phyloP scores from a whole-genome alignment of 2,888 invertebrate genomes.

The Steinernema scapterisci region DNA sequence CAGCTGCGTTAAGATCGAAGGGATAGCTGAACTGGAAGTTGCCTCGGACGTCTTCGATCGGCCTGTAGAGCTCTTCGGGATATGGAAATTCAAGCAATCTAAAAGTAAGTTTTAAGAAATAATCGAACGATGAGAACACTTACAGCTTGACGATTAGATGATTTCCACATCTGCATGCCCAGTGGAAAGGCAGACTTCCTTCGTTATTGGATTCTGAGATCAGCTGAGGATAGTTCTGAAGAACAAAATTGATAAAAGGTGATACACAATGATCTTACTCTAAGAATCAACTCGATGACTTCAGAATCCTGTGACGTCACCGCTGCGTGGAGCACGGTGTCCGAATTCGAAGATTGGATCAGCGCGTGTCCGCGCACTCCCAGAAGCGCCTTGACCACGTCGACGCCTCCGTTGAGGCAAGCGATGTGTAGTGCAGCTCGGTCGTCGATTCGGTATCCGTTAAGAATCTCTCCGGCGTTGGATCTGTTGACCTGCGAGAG shows the following conservation, averaged over 20 bases:
- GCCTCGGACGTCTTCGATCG: slow-evolving; percentile 75
- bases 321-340: slow-evolving; percentile 88
- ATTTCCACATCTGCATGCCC: slow-evolving; percentile 60
- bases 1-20: slow-evolving; percentile 82
- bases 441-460: slow-evolving; percentile 65
- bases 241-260: neutral
- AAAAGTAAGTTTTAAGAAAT: slow-evolving; percentile 69
- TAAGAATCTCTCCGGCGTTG: slow-evolving; percentile 21
- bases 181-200: slow-evolving; percentile 59
- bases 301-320: slow-evolving; percentile 83
- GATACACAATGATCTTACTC: slow-evolving; percentile 68
- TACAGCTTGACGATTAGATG: slow-evolving; percentile 53
- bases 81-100: slow-evolving; percentile 80
- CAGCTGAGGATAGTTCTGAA: slow-evolving; percentile 42
- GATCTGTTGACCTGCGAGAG: slow-evolving; percentile 69
- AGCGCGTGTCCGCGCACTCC: slow-evolving; percentile 85
- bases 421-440: slow-evolving; percentile 45
- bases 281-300: slow-evolving; percentile 78
- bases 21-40: slow-evolving; percentile 83
- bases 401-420: slow-evolving; percentile 81
- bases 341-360: slow-evolving; percentile 85
- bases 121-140: slow-evolving; percentile 70
- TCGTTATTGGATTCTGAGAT: slow-evolving; percentile 49
- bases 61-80: slow-evolving; percentile 76
- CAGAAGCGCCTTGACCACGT: slow-evolving; percentile 79